Evolutionary conservation across 2,888 invertebrate genomes (phyloP), one percentile per base, ranked within the genome.

Genomic region (Scaptomyza reducta): DNA sequence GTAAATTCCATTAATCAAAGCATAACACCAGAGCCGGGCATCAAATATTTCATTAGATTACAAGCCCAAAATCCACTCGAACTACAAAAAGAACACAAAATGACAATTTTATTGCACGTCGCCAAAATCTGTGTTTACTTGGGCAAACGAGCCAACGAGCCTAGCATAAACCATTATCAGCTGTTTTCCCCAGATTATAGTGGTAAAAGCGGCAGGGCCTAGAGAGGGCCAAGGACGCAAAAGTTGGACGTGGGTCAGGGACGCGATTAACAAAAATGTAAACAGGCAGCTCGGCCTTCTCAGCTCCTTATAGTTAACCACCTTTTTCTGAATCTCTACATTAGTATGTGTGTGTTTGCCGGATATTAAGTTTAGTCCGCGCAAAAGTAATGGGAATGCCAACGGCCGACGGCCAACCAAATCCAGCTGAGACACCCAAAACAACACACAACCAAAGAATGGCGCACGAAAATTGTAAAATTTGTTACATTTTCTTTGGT

Each of bases 301-400:
- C 67, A 45, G 16, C 44, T 14, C 2, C 18, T 29, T 51, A 55
- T 18, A 42, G 55, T 38, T 60, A 58, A 67, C 70, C 54, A 72
- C 74, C 74, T 79, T 69, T 68, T 56, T 50, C 54, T 25, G 27
- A 27, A 6, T 11, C 29, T 40, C 9, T 38, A 16, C 13, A 13
- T 40, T 5, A 13, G 9, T 51, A 6, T 45, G 44, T 35, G 25
- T 55, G 58, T 60, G 49, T 62, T 45, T 66, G 60, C 68, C 81
- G 84, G 87, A 87, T 83, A 87, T 83, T 84, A 87, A 58, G 78
- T 80, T 73, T 80, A 84, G 81, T 76, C 70, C 85, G 78, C 82
- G 84, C 65, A 59, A 75, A 71, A 67, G 73, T 80, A 81, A 81
- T 81, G 73, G 70, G 67, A 73, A 70, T 59, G 87, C 75, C 81